Evolutionary conservation across 2,888 invertebrate species (phyloP), one percentile per base, ranked within the genome.

Genomic region (Oligia fasciuncula): DNA sequence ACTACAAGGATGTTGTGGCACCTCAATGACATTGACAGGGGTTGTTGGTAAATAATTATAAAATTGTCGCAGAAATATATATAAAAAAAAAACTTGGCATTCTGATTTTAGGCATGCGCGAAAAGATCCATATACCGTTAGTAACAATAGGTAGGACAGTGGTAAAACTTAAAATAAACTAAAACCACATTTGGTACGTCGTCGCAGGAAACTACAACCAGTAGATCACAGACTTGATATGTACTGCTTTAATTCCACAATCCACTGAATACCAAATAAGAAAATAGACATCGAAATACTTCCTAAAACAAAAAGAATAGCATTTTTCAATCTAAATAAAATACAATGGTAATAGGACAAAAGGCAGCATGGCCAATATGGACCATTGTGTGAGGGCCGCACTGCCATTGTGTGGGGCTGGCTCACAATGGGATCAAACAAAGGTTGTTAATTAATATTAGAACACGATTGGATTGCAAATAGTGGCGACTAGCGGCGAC

Each of bases 361-460:
- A 83, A 73, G 86, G 74, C 74, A 73, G 73, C 62, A 65, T 77
- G 67, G 46, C 72, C 85, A 70, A 81, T 76, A 69, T 81, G 40
- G 68, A 49, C 85, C 81, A 81, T 81, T 81, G 81, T 81, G 81
- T 73, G 82, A 76, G 70, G 60, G 65, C 51, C 62, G 35, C 46
- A 29, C 60, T 23, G 72, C 72, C 54, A 69, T 76, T 85, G 83
- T 80, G 81, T 68, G 19, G 57, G 63, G 40, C 23, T 62, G 73
- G 76, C 3, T 51, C 84, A 84, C 84, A 85, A 87, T 73, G 73
- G 57, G 49, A 35, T 40, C 73, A 70, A 79, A 87, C 86, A 81
- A 81, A 79, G 79, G 73, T 66, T 72, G 72, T 79, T 87, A 81
- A 87, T 86, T 79, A 86, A 85, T 86, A 81, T 86, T 85, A 81